phyloP scores from a whole-genome alignment of 92 coral and sea anemone species.

The Nematostella vectensis region DNA sequence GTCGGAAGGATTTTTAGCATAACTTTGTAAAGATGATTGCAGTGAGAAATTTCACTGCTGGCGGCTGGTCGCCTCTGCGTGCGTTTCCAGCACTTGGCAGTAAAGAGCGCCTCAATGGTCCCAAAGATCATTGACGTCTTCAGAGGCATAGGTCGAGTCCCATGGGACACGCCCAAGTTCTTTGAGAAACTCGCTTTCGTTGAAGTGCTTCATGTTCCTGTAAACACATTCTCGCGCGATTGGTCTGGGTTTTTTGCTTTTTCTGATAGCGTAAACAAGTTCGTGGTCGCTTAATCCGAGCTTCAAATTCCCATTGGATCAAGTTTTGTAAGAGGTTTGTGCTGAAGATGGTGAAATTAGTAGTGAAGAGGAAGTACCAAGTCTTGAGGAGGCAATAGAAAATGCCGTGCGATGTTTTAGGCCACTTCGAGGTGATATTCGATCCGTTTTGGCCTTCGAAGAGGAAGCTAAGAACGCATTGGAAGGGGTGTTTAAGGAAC shows the following conservation, averaged over 20 bases:
- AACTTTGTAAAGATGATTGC: constrained; percentile 21
- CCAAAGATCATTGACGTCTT: constrained; percentile 35
- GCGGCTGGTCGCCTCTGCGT: constrained; percentile 50
- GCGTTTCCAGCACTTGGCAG: constrained; percentile 28
- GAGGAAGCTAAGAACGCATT: no score
- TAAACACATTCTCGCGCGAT: constrained; percentile 17
- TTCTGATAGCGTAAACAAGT: constrained; percentile 37
- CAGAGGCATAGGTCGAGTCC: constrained; percentile 33
- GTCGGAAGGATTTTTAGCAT: constrained; percentile 23
- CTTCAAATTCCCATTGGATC: constrained; percentile 46
- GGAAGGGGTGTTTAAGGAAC: no score
- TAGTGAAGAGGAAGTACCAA: no score
- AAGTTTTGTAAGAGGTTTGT: no score
- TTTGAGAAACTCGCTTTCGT: not conserved
- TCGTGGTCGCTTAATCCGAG: constrained; percentile 63
- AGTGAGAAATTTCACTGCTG: constrained; percentile 20
- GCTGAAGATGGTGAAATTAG: no score
- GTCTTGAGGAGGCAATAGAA: no score
- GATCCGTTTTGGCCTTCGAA: no score
- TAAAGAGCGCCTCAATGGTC: constrained; percentile 38
- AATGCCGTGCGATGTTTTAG: no score
- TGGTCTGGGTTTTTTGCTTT: constrained; percentile 31
- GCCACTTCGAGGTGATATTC: no score
- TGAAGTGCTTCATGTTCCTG: constrained; percentile 13
- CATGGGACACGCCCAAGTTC: constrained; percentile 5